A percentile compares a stretch with the other conserved stretches of the same genome.
These are phyloP conservation scores for Aphaenogaster ashmeadi DNA, from an alignment of 1,140 invertebrate genomes.

Conservation along the genomic window DNA sequence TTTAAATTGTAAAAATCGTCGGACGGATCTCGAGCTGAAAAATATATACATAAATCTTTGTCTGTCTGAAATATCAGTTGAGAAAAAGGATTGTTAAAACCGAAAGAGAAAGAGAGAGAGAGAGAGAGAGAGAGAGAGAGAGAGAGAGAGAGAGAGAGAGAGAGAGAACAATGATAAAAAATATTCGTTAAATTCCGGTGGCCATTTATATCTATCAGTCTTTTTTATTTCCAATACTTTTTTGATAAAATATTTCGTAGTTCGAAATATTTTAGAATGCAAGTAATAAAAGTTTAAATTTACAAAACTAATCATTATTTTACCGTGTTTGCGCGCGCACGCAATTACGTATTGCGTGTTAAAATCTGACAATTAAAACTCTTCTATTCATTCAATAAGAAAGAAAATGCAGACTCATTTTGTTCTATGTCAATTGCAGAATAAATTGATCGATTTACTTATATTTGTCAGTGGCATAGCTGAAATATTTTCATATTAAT, in stretches of 20 bases:
- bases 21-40: not conserved
- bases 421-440: not conserved
- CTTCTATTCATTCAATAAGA: slow-evolving; percentile 2
- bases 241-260: not conserved
- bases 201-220: slow-evolving; percentile 5
- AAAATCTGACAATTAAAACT: not conserved
- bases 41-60: slow-evolving; percentile 37
- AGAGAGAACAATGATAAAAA: not conserved
- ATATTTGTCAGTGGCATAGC: not conserved
- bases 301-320: slow-evolving; percentile 6
- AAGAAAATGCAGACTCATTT: not conserved
- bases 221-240: not conserved
- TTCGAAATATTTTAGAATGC: not conserved
- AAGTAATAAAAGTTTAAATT: not conserved
- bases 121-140: not conserved
- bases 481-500: not conserved
- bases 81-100: slow-evolving; percentile 1
- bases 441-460: slow-evolving; percentile 21
- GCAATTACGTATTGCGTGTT: not conserved
- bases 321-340: not conserved
- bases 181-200: not conserved
- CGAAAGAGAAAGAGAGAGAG: not conserved
- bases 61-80: slow-evolving; percentile 25
- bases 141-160: not conserved
- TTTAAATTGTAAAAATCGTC: slow-evolving; percentile 42